Evolutionary conservation across 2,888 invertebrate genomes (phyloP).

Genomic region (Unio pictorum): DNA sequence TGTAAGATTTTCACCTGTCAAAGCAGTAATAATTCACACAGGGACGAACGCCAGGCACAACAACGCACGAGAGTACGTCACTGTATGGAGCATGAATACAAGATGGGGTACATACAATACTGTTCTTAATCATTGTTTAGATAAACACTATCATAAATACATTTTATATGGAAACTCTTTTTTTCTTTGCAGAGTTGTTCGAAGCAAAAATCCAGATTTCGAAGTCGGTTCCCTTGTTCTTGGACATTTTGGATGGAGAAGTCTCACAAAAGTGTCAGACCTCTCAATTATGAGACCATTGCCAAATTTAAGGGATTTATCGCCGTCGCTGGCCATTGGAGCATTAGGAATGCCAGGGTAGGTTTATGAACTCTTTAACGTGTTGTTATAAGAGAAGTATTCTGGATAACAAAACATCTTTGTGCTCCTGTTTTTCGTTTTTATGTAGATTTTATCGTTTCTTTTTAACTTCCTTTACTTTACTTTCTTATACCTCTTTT

Average conservation of each 20-base stretch:
- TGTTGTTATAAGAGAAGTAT: not conserved
- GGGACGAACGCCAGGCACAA: not conserved
- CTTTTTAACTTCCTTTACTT: no score
- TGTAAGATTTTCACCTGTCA: no score
- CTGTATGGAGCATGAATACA: no score
- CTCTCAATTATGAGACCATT: constrained; percentile 12
- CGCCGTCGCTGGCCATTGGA: constrained; percentile 79
- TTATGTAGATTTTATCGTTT: no score
- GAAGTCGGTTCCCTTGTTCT: constrained; percentile 79
- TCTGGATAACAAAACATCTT: not conserved
- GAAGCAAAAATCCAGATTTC: constrained; percentile 79
- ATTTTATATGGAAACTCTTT: not conserved
- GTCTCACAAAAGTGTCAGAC: constrained; percentile 31
- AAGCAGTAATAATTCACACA: no score
- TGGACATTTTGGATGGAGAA: constrained; percentile 80
- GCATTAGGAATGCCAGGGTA: constrained; percentile 83
- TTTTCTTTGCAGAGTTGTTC: constrained; percentile 76
- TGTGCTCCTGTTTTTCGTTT: not conserved
- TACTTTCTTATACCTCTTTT: no score
- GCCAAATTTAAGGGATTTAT: constrained; percentile 73
- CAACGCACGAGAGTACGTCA: no score
- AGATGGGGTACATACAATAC: no score
- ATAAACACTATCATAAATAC: no score
- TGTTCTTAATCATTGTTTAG: no score
- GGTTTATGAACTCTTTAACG: constrained; percentile 33